phyloP scores from a whole-genome alignment of 1,140 invertebrate genomes.

The Drosophila ercepeae region DNA sequence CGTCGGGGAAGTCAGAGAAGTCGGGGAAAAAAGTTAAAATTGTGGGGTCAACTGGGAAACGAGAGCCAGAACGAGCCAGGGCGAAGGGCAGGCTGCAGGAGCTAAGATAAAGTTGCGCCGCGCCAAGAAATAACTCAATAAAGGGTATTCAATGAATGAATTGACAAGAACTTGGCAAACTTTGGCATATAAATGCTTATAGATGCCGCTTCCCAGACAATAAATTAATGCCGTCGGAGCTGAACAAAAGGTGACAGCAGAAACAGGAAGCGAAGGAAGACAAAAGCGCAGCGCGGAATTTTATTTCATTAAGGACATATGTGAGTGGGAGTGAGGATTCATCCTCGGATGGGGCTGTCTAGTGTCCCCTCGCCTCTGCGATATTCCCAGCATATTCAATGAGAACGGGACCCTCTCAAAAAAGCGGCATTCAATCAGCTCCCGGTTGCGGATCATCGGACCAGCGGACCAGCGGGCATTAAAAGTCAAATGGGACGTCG shows the following conservation, averaged over 20 bases:
- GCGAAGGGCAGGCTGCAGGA: constrained; percentile 29
- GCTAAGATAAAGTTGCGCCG: constrained; percentile 44
- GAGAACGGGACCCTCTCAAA: constrained; percentile 16
- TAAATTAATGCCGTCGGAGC: constrained; percentile 52
- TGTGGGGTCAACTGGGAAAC: not conserved
- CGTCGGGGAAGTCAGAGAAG: no score
- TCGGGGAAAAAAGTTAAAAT: not conserved
- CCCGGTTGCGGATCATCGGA: constrained; percentile 7
- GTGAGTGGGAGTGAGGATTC: not conserved
- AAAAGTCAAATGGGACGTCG: constrained; percentile 60
- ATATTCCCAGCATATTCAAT: constrained; percentile 57
- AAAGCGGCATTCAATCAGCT: constrained; percentile 68
- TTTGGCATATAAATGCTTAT: constrained; percentile 58
- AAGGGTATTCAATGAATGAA: constrained; percentile 59
- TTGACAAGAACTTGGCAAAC: constrained; percentile 76
- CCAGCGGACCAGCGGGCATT: constrained; percentile 24
- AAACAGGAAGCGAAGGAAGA: not conserved
- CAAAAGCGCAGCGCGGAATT: constrained; percentile 53
- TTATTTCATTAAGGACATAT: constrained; percentile 46
- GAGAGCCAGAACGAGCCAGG: constrained; percentile 13
- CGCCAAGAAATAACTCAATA: constrained; percentile 70
- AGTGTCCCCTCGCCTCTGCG: not conserved
- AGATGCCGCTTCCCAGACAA: constrained; percentile 53
- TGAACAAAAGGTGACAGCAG: constrained; percentile 10
- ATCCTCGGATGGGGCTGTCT: not conserved